A percentile compares a stretch with the other conserved stretches of the same genome.
Conservation (phyloP, 2,888 invertebrate species). For the Dryadula phaetusa region DNA sequence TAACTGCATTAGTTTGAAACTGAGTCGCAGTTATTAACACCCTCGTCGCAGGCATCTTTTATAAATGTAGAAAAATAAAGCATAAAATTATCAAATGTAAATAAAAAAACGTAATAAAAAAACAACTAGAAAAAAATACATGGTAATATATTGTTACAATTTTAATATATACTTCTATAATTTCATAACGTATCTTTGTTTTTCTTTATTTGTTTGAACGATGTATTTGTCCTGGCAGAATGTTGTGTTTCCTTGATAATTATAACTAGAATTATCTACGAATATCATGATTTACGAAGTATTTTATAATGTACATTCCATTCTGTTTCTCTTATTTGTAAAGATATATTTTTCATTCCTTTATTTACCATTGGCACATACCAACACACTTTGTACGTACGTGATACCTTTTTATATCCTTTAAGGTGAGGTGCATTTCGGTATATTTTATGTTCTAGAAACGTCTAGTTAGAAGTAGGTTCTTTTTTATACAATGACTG, state of each 20-base stretch:
- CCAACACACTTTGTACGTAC: not conserved
- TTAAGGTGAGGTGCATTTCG: constrained; percentile 5
- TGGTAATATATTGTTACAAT: too few relatives aligned
- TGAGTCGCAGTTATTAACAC: too few relatives aligned
- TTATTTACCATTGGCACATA: constrained; percentile 17
- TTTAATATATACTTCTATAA: too few relatives aligned
- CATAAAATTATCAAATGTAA: too few relatives aligned
- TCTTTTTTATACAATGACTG: not conserved
- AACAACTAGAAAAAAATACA: too few relatives aligned
- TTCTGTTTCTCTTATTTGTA: not conserved
- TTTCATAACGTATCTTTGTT: not conserved
- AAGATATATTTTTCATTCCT: not conserved
- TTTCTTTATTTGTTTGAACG: not conserved
- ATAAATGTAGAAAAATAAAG: too few relatives aligned
- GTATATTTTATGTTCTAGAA: constrained; percentile 14
- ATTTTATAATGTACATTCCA: not conserved
- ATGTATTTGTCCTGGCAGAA: not conserved
- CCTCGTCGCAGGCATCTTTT: too few relatives aligned
- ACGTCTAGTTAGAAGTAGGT: too few relatives aligned
- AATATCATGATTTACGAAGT: not conserved
- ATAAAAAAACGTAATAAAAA: too few relatives aligned
- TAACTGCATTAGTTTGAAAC: too few relatives aligned
- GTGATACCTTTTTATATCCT: constrained; percentile 9
- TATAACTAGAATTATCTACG: not conserved
- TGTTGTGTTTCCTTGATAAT: not conserved